Base-by-base conservation (phyloP, 1,140 invertebrate genomes). In the Mactra quadrangularis region DNA sequence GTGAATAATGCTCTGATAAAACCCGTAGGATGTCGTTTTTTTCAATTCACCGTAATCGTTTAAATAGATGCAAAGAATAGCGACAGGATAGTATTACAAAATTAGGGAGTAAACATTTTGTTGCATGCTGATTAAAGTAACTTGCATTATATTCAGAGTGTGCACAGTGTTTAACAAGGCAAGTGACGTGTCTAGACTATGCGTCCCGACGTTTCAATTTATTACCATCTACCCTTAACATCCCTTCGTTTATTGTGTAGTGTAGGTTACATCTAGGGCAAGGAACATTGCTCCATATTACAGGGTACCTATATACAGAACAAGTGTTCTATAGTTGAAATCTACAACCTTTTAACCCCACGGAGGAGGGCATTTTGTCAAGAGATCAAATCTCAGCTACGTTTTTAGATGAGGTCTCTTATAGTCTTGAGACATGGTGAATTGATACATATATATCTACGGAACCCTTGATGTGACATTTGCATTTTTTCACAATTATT, bases 281-380 rank as follows among this genome's bases (percentile, higher is more conserved):
- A 57, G n/a, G 31, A 50, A 41, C 33, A 25, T 19, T 7, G 25
- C 52, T 17, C 31, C 35, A 41, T 72, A 72, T 72, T 72, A 72
- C 27, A 72, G 70, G 70, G 50, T 72, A n/a, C 47, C 53, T 57
- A 55, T 57, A 35, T n/a, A 33, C 52, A 38, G 38, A 52, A 72
- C 70, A 72, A 57, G 33, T 72, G 50, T 72, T 57, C 11, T 47
- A 3, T 31, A 33, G 17, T 29, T 25, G 11, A 57, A 72, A 53
- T n/a, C 68, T n/a, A 41, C 35, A 31, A 71, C 47, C 70, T 47
- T 11, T 1, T 57, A n/a, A 72, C 70, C 53, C 31, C 50, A 55
- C 33, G 35, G 53, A 27, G 70, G 70, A 29, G 70, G 70, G 70
- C 53, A 22, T 57, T 55, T 57, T 72, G 7, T 55, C 53, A 55